Base-by-base conservation (phyloP, 2,797 vertebrate genomes). In the Pseudochirops cupreus region DNA sequence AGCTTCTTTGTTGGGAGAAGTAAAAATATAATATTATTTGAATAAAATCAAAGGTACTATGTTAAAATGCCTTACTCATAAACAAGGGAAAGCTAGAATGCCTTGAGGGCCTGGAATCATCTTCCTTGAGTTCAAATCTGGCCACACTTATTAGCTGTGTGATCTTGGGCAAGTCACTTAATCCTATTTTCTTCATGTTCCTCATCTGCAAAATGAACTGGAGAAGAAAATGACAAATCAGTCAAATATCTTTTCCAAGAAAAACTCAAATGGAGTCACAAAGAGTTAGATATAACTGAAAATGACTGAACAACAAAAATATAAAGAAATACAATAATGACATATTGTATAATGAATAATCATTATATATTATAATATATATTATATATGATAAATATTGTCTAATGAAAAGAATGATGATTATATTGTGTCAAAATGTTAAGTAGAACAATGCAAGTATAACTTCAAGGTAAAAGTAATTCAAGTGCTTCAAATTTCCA, bases 1-100 rank as follows among this genome's bases (percentile, higher is more conserved):
- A 94, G 46, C 28, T 62, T 93, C 91, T 96, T 10, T 52, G 53
- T 55, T 96, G 74, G 82, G 39, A 94, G 50, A 46, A 13, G 58
- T 55, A 92, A 82, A 95, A 91, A 87, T 53, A 54, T 94, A 95
- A 46, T 91, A 92, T 90, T 12, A 21, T 56, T 52, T 11, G 26
- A 52, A n/a, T 28, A 94, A 92, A 26, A 89, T 31, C 55, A 56
- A 91, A 95, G 96, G 87, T 52, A 93, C 1, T 29, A 92, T 95
- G 31, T 52, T 90, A 46, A 50, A 96, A 97, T 92, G 2, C 55
- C 93, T 96, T 58, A 58, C 5, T 29, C 62, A 26, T 24, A 91
- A 93, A 46, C 21, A 82, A 46, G 2, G n/a, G 16, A 7, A 46
- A 82, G 18, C 0, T 82, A 82, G n/a, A 46, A 39, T 39, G n/a